These are phyloP conservation scores for Thalassophryne amazonica DNA, from an alignment of 2,797 vertebrate species.

Conservation along the genomic window DNA sequence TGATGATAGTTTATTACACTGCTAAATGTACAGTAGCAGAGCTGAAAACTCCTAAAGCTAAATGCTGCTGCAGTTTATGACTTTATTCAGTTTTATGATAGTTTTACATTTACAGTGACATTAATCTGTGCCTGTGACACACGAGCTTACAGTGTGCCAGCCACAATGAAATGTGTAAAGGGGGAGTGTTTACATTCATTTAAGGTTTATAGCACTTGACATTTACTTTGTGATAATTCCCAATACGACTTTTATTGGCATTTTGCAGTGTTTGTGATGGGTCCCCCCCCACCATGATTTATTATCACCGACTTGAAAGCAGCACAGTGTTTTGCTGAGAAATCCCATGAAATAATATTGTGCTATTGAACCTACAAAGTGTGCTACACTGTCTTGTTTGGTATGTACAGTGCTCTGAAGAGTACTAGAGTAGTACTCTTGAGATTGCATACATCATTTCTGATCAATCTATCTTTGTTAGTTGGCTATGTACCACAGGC, in stretches of 20 bases:
- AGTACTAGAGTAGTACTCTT: too few relatives aligned
- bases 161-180: conserved; percentile 23
- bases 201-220: conserved; percentile 34
- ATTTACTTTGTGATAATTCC: conserved; percentile 42
- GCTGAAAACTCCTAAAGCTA: conserved; percentile 26
- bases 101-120: conserved; percentile 24
- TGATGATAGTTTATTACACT: not conserved
- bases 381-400: too few relatives aligned
- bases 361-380: too few relatives aligned
- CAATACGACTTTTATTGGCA: conserved; percentile 28
- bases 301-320: conserved; percentile 2
- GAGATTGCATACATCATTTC: too few relatives aligned
- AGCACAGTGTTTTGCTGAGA: conserved; percentile 3
- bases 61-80: conserved; percentile 22
- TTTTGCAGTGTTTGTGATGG: conserved; percentile 12
- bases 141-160: conserved; percentile 1
- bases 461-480: too few relatives aligned
- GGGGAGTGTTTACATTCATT: conserved; percentile 36
- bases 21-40: not conserved
- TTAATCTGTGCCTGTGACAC: conserved; percentile 25
- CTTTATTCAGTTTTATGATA: conserved; percentile 9
- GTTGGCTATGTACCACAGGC: too few relatives aligned
- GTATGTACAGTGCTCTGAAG: too few relatives aligned
- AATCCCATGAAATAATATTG: conserved; percentile 4
- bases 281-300: conserved; percentile 29